Evolutionary conservation across 2,797 vertebrate genomes (phyloP).

Genomic region (Takifugu rubripes): DNA sequence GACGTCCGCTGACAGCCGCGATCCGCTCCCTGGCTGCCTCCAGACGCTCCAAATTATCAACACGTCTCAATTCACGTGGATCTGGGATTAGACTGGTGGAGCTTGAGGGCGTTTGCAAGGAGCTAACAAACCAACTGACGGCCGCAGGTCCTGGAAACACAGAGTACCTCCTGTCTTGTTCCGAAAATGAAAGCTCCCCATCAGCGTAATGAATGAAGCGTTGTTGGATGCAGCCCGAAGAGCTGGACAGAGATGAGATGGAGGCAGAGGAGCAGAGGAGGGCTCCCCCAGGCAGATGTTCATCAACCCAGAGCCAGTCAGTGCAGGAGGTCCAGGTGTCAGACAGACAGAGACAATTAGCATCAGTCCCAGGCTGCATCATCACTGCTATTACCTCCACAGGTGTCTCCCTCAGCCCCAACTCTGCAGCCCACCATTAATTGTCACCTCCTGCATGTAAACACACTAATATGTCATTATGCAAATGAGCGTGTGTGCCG

Average conservation of each 20-base stretch:
- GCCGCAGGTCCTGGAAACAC: slow-evolving; percentile 7
- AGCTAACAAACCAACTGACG: too few relatives aligned
- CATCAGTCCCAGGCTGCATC: slow-evolving; percentile 15
- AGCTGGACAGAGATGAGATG: background rate
- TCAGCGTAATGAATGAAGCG: too few relatives aligned
- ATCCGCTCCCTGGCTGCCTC: background rate
- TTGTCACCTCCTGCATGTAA: slow-evolving; percentile 48
- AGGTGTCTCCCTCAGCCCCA: slow-evolving; percentile 11
- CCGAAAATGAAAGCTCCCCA: too few relatives aligned
- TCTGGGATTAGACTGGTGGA: too few relatives aligned
- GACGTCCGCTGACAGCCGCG: slow-evolving; percentile 40
- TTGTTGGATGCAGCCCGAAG: background rate
- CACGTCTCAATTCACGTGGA: slow-evolving; percentile 34
- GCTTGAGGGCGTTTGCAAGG: too few relatives aligned
- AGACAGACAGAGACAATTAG: slow-evolving; percentile 2
- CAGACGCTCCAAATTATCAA: slow-evolving; percentile 23
- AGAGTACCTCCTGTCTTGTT: too few relatives aligned
- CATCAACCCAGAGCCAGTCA: slow-evolving; percentile 6
- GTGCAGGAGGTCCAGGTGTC: slow-evolving; percentile 10
- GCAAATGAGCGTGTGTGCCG: slow-evolving; percentile 49
- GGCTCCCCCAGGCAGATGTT: slow-evolving; percentile 45
- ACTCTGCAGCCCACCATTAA: slow-evolving; percentile 32
- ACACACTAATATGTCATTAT: slow-evolving; percentile 66
- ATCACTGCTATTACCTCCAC: slow-evolving; percentile 18
- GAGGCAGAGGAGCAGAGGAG: slow-evolving; percentile 1